phyloP scores from a whole-genome alignment of 2,113 vertebrate species.

The Chaenogobius annularis region DNA sequence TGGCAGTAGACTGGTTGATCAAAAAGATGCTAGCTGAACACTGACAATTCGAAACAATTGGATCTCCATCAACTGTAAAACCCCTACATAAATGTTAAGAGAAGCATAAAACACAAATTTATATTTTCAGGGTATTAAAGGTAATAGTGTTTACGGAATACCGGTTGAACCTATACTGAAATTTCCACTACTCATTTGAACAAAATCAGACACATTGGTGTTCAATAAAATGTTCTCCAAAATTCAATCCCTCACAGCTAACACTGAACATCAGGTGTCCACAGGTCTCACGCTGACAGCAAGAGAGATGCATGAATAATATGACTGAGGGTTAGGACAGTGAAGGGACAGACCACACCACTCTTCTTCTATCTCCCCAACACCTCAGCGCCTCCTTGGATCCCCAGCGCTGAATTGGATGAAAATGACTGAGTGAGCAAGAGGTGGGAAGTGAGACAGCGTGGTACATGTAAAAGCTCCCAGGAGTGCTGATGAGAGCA shows the following conservation, averaged over 20 bases:
- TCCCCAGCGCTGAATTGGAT: conserved; percentile 28
- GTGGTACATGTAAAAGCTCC: conserved; percentile 38
- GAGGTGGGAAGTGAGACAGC: conserved; percentile 6
- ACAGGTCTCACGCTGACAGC: conserved; percentile 15
- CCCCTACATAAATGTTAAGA: too few species aligned
- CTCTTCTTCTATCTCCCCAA: conserved; percentile 42
- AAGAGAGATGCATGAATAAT: conserved; percentile 51
- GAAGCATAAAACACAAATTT: background rate
- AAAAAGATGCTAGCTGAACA: too few species aligned
- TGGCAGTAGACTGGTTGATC: too few species aligned
- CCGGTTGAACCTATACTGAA: too few species aligned
- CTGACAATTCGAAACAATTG: too few species aligned
- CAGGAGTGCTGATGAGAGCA: conserved; percentile 35
- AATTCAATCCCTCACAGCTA: background rate
- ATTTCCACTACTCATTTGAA: background rate
- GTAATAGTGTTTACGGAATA: background rate
- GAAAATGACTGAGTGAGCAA: conserved; percentile 35
- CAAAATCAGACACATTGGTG: background rate
- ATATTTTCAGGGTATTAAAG: background rate
- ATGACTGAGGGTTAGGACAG: conserved; percentile 18
- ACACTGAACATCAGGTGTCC: conserved; percentile 41
- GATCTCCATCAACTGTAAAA: too few species aligned
- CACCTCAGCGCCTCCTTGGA: conserved; percentile 34
- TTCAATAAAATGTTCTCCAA: conserved; percentile 16
- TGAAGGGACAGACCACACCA: conserved; percentile 18